Evolutionary conservation across 2,888 invertebrate genomes (phyloP).

Genomic region (Melangyna quadrimaculata): DNA sequence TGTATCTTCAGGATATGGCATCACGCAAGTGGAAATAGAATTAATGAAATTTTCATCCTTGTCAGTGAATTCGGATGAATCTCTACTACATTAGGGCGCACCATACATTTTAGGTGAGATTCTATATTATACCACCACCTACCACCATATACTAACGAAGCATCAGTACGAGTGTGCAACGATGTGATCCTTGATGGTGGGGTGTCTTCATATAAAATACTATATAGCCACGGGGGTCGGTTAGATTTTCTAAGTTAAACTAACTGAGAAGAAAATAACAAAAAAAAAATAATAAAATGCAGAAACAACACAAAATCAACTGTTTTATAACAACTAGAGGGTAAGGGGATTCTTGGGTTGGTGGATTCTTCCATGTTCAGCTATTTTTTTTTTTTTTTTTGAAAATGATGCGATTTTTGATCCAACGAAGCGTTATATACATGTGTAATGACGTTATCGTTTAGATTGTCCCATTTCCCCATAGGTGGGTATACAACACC

Average conservation of each 20-base stretch:
- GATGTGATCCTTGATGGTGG: background rate
- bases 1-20: slow-evolving; percentile 14
- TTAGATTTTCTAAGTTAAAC: slow-evolving; percentile 55
- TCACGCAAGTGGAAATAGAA: slow-evolving; percentile 63
- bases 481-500: background rate
- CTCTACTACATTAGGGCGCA: slow-evolving; percentile 28
- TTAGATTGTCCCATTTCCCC: slow-evolving; percentile 46
- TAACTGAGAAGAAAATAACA: slow-evolving; percentile 47
- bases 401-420: slow-evolving; percentile 63
- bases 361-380: background rate
- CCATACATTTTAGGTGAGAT: slow-evolving; percentile 54
- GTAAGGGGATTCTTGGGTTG: background rate
- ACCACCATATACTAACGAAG: slow-evolving; percentile 70
- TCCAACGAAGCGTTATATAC: slow-evolving; percentile 58
- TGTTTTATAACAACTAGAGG: background rate
- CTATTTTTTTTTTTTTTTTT: background rate
- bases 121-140: slow-evolving; percentile 53
- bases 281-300: slow-evolving; percentile 44
- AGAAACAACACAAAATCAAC: slow-evolving; percentile 68
- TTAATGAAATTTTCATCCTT: slow-evolving; percentile 71
- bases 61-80: slow-evolving; percentile 65
- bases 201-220: background rate
- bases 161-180: no score
- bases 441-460: slow-evolving; percentile 67
- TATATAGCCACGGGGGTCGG: slow-evolving; percentile 28